Evolutionary conservation across 1,140 invertebrate genomes (phyloP).

Genomic region (Atta texana): DNA sequence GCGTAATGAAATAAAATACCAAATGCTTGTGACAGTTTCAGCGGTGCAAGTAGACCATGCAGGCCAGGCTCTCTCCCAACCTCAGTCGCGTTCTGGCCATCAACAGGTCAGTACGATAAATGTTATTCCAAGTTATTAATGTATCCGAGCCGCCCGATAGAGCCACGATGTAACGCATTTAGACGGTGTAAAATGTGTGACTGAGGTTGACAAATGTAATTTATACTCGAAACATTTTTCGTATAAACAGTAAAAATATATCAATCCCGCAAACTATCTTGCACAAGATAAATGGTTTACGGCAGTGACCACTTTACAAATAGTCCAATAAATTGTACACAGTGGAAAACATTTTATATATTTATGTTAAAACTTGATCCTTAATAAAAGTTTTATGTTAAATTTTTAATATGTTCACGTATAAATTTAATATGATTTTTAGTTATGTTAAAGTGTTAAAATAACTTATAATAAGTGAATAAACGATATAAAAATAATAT

Average conservation of each 20-base stretch:
- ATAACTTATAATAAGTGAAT: no score
- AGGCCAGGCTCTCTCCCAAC: slow-evolving; percentile 85
- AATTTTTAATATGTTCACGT: no score
- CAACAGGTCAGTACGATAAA: slow-evolving; percentile 86
- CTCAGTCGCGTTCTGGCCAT: slow-evolving; percentile 86
- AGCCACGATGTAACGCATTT: slow-evolving; percentile 23
- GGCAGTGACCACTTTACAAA: neutral
- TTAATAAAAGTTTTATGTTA: no score
- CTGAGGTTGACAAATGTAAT: slow-evolving; percentile 35
- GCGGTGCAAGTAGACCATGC: slow-evolving; percentile 86
- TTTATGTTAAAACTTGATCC: no score
- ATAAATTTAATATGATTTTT: no score
- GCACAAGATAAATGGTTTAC: neutral
- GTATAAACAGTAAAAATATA: neutral
- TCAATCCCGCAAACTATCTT: neutral
- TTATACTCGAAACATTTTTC: neutral
- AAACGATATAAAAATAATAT: no score
- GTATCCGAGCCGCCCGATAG: slow-evolving; percentile 40
- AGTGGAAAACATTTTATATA: no score
- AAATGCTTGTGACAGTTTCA: slow-evolving; percentile 86
- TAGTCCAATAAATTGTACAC: neutral
- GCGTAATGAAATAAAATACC: slow-evolving; percentile 82
- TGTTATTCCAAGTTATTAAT: slow-evolving; percentile 69
- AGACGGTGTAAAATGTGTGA: neutral
- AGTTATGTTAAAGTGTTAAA: no score